Conservation (phyloP, 2,113 vertebrate species). For the Tachuris rubrigastra region DNA sequence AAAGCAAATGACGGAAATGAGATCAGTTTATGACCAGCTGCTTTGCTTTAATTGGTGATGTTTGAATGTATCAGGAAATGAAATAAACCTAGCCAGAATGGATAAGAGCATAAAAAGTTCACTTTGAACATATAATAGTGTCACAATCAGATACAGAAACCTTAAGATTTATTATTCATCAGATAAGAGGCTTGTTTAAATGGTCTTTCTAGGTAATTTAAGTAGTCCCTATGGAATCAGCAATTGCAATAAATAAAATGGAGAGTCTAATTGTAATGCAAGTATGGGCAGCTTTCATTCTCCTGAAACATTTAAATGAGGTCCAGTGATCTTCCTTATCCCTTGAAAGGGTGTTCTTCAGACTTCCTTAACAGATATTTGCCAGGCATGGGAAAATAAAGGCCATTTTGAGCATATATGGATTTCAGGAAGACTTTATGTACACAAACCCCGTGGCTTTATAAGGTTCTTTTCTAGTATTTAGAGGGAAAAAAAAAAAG, state of each 20-base stretch:
- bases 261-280: background rate
- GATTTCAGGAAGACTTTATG: background rate
- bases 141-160: background rate
- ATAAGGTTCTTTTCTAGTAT: background rate
- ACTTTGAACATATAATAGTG: background rate
- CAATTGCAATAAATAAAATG: background rate
- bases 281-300: background rate
- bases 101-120: background rate
- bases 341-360: background rate
- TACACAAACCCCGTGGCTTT: background rate
- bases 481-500: background rate
- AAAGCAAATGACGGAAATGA: slow-evolving; percentile 21
- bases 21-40: slow-evolving; percentile 40
- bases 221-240: background rate
- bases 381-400: background rate
- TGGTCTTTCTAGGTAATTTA: background rate
- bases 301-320: background rate
- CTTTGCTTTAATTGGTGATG: slow-evolving; percentile 41
- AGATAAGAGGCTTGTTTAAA: background rate
- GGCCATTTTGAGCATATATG: background rate
- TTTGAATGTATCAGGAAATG: slow-evolving; percentile 20
- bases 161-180: slow-evolving; percentile 2
- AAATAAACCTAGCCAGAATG: slow-evolving; percentile 25
- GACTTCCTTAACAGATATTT: background rate
- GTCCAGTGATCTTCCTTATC: background rate